phyloP scores from a whole-genome alignment of 2,888 invertebrate genomes.

The Eupsilia transversa region DNA sequence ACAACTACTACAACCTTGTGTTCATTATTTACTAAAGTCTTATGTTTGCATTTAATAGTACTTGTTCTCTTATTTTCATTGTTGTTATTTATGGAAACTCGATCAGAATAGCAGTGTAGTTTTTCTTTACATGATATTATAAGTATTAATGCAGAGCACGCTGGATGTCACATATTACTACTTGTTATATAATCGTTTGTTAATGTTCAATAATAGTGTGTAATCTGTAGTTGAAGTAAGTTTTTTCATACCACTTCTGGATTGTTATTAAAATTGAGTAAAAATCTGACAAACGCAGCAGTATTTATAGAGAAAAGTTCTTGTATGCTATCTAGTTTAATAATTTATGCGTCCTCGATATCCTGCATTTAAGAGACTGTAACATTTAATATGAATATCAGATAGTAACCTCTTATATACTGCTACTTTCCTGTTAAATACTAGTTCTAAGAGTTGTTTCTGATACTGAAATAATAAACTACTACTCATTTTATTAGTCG shows the following conservation, averaged over 20 bases:
- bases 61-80: conserved; percentile 70
- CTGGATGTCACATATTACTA: conserved; percentile 76
- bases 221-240: conserved; percentile 58
- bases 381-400: conserved; percentile 62
- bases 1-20: conserved; percentile 76
- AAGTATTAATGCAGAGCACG: conserved; percentile 77
- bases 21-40: conserved; percentile 74
- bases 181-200: conserved; percentile 63
- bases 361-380: conserved; percentile 77
- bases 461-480: conserved; percentile 36
- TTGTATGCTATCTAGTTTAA: conserved; percentile 68
- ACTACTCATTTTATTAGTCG: conserved; percentile 39
- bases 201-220: conserved; percentile 62
- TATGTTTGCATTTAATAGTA: conserved; percentile 79
- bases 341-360: conserved; percentile 70
- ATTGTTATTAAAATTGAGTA: conserved; percentile 49
- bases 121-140: conserved; percentile 73
- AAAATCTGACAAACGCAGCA: conserved; percentile 72
- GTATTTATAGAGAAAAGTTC: conserved; percentile 75
- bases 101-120: conserved; percentile 72
- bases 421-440: conserved; percentile 58
- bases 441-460: conserved; percentile 61
- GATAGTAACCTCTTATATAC: conserved; percentile 35
- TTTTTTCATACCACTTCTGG: conserved; percentile 52
- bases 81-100: conserved; percentile 73